phyloP scores from a whole-genome alignment of 2,797 vertebrate species.

The Takifugu ocellatus region DNA sequence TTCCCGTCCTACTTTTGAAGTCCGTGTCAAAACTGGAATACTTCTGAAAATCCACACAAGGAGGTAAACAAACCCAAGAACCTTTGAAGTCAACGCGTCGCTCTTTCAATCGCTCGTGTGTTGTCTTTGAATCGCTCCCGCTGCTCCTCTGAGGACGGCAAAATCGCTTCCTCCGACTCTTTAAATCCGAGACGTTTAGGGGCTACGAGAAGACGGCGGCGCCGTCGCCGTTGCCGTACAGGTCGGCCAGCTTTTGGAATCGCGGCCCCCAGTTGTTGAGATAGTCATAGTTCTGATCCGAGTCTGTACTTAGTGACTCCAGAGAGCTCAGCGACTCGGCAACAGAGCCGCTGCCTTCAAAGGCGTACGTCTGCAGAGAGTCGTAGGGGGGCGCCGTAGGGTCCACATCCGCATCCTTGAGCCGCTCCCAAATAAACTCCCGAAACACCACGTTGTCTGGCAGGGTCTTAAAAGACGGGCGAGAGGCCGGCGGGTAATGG shows the following conservation, averaged over 20 bases:
- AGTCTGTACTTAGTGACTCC: slow-evolving; percentile 92
- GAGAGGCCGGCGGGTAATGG: slow-evolving; percentile 80
- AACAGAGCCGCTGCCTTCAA: slow-evolving; percentile 91
- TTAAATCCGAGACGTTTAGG: slow-evolving; percentile 46
- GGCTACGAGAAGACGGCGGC: slow-evolving; percentile 87
- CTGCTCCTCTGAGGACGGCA: slow-evolving; percentile 50
- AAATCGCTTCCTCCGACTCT: slow-evolving; percentile 50
- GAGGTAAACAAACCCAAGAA: slow-evolving; percentile 67
- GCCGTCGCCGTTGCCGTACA: slow-evolving; percentile 87
- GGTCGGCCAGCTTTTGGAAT: slow-evolving; percentile 93
- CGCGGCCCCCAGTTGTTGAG: slow-evolving; percentile 96
- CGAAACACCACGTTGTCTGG: slow-evolving; percentile 93
- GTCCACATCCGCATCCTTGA: slow-evolving; percentile 91
- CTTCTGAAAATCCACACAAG: slow-evolving; percentile 64
- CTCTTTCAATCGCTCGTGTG: slow-evolving; percentile 48
- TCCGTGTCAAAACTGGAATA: slow-evolving; percentile 63
- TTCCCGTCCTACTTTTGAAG: slow-evolving; percentile 68
- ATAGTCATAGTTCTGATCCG: slow-evolving; percentile 97
- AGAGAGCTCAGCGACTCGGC: slow-evolving; percentile 93
- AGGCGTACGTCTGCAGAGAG: slow-evolving; percentile 93
- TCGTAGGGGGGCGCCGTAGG: slow-evolving; percentile 91
- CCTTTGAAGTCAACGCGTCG: slow-evolving; percentile 67
- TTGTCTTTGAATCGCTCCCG: slow-evolving; percentile 61
- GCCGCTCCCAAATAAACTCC: slow-evolving; percentile 95
- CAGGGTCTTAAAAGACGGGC: slow-evolving; percentile 83